Evolutionary conservation across 2,113 vertebrate genomes (phyloP).

Genomic region (Aix galericulata): DNA sequence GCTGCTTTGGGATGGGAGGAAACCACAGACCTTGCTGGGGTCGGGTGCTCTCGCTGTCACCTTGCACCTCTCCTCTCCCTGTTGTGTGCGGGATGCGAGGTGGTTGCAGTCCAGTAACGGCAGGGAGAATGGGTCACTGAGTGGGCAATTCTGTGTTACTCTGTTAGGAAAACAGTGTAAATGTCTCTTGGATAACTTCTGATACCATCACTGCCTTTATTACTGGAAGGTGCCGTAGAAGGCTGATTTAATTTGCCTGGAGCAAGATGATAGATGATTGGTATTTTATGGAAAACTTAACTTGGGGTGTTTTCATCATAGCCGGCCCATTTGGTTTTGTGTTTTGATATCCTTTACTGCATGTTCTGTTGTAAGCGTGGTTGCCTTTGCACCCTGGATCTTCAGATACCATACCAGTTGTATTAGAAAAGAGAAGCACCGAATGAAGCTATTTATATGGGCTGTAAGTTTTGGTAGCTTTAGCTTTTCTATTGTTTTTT

Average conservation of each 20-base stretch:
- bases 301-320: background rate
- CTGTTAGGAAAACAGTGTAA: background rate
- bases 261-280: too few species aligned
- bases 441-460: background rate
- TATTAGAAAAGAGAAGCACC: background rate
- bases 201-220: rapidly evolving
- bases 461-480: background rate
- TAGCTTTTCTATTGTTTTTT: background rate
- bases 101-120: rapidly evolving
- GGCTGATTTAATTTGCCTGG: background rate
- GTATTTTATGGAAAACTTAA: too few species aligned
- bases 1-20: rapidly evolving
- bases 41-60: rapidly evolving
- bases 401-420: background rate
- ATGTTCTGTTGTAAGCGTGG: background rate
- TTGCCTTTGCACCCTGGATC: background rate
- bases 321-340: background rate
- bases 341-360: background rate
- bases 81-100: too few species aligned
- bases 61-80: rapidly evolving
- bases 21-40: rapidly evolving
- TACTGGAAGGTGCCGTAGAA: background rate
- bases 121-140: background rate
- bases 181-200: rapidly evolving
- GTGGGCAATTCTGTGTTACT: background rate